Base-by-base conservation (phyloP, 2,113 vertebrate genomes). In the Oreotrochilus melanogaster region DNA sequence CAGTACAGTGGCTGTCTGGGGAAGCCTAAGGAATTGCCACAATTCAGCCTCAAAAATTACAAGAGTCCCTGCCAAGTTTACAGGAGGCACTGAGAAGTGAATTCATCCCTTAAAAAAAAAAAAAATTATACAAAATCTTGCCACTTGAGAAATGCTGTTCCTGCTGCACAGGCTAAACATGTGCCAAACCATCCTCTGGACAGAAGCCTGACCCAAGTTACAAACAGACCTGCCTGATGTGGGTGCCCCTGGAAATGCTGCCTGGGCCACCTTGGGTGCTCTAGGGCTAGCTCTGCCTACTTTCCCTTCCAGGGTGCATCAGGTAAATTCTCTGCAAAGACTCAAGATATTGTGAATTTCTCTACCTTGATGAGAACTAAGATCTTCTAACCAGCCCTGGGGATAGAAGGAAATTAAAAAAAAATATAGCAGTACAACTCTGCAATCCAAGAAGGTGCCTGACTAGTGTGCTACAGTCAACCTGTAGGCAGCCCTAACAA, bases 381-480 rank as follows among this genome's bases (percentile, higher is more conserved):
- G 80, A 89, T 69, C 60, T 66, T 86, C 80, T 75, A 72, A 75
- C 27, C 18, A 84, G 57, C 7, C 70, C 14, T 33, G 5, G 43
- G 50, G 48, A 73, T 47, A 76, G 81, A 86, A 64, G 61, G 75
- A 93, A 95, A 92, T 47, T 86, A 78, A 70, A 58, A 91, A 91
- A 94, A 92, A 87, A 85, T 51, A 65, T 60, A 92, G 83, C 9
- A 85, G 85, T 56, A 81, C 62, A 60, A 16, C 31, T 87, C 25
- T 25, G 28, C 1, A 8, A 82, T 89, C 88, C 78, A 87, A 19
- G 66, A 58, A 91, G 84, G 66, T 48, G 37, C 60, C 31, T 0
- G 43, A 7, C 33, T 1, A 1, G 37, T 53, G 53, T 0, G 10
- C 60, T 70, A 31, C 0, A 15, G 78, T 79, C 50, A 30, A 4